Evolutionary conservation across 2,113 vertebrate species (phyloP), one percentile per base, ranked within the genome.

Genomic region (Campylomormyrus numenius): DNA sequence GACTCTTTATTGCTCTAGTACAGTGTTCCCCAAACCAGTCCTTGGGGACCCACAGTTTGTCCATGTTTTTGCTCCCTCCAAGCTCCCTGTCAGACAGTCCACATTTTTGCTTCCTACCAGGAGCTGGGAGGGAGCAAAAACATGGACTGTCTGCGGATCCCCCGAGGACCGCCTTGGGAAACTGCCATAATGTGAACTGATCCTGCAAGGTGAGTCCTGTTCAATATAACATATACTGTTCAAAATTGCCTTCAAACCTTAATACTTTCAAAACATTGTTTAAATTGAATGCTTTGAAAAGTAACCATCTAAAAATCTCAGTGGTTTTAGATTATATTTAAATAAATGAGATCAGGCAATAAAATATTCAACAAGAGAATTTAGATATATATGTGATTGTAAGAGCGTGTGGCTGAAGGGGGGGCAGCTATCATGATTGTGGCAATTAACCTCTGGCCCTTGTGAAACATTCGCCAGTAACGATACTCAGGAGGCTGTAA

Each of bases 1-100:
- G 66, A 9, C 39, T 88, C 48, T 80, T 89, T 50, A 89, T 89
- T 89, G 31, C 70, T 62, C 8, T 77, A 89, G 70, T 89, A 53
- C 13, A 80, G 56, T 24, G 21, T 58, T 58, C 2, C 21, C 56
- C 56, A 31, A 52, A 15, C 27, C 1, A 35, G 42, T 58, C 56
- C 56, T n/a, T 2, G 6, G 56, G 21, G 56, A 9, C 21, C 21
- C 21, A 58, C 56, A 0, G 56, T 24, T 8, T 24, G 21, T n/a
- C 2, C 21, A 58, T 24, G 56, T 58, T 58, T 58, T 58, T 58
- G 56, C 56, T 58, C 19, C 52, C 52, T 53, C 17, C 52, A 53
- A 53, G 52, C 52, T 53, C 56, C 21, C 56, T n/a, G 56, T n/a
- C 56, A 58, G 56, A 58, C 21, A 58, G 21, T 24, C 21, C 53